Conservation (phyloP, 2,888 invertebrate genomes). For the Miltochrista miniata region DNA sequence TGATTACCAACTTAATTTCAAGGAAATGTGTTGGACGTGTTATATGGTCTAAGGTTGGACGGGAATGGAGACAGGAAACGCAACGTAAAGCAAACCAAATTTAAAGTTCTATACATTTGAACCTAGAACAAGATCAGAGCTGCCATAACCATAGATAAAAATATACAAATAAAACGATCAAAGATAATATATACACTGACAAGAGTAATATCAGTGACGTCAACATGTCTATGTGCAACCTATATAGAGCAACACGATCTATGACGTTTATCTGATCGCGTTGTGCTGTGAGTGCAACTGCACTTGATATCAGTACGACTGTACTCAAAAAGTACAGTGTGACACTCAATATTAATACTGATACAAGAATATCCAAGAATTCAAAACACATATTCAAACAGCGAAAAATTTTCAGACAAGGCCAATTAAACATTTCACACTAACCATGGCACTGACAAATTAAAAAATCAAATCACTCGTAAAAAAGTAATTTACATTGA, state of each 20-base stretch:
- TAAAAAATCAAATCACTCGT: background rate
- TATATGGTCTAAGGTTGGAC: too few relatives aligned
- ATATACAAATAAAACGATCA: background rate
- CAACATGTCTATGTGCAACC: background rate
- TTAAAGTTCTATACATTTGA: too few relatives aligned
- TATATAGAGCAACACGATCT: too few relatives aligned
- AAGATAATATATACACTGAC: too few relatives aligned
- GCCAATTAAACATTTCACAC: slow-evolving; percentile 9
- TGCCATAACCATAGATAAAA: background rate
- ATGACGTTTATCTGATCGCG: too few relatives aligned
- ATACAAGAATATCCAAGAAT: background rate
- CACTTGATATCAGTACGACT: background rate
- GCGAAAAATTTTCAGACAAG: background rate
- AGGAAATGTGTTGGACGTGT: too few relatives aligned
- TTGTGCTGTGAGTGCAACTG: background rate
- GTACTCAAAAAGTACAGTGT: background rate
- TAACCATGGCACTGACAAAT: slow-evolving; percentile 19
- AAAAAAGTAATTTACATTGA: slow-evolving; percentile 7
- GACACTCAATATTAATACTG: too few relatives aligned
- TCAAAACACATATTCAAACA: background rate
- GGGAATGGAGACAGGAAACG: too few relatives aligned
- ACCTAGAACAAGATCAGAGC: too few relatives aligned
- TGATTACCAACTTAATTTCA: too few relatives aligned
- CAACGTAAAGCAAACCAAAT: too few relatives aligned
- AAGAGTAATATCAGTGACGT: background rate